Conservation (phyloP, 2,888 invertebrate genomes). For the Cerastis rubricosa region DNA sequence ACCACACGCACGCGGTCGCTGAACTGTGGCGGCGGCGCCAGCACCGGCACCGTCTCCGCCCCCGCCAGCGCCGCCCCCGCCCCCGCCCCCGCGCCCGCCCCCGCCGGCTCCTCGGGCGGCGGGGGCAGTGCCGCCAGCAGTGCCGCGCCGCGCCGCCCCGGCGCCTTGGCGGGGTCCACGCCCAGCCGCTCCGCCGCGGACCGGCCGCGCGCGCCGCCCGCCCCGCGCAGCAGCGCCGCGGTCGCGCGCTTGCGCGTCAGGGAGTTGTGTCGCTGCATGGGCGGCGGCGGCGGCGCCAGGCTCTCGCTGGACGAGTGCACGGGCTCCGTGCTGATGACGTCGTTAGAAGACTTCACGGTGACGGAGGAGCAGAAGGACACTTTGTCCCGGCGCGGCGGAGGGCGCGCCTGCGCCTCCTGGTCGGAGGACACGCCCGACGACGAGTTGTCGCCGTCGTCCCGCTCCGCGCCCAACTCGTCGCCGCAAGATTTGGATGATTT, state of each 20-base stretch:
- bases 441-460: conserved; percentile 96
- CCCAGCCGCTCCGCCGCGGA: conserved; percentile 88
- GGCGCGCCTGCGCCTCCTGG: conserved; percentile 91
- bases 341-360: conserved; percentile 88
- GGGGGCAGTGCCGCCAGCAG: conserved; percentile 95
- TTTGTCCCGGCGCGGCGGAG: conserved; percentile 82
- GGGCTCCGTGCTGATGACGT: conserved; percentile 90
- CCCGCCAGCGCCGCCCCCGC: conserved; percentile 87
- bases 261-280: conserved; percentile 92
- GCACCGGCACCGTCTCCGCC: conserved; percentile 92
- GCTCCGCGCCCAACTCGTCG: conserved; percentile 93
- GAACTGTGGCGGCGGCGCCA: conserved; percentile 97
- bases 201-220: conserved; percentile 70
- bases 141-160: conserved; percentile 91
- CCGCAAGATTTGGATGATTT: conserved; percentile 97
- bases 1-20: conserved; percentile 96
- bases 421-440: conserved; percentile 97
- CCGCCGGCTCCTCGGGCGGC: conserved; percentile 92
- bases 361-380: conserved; percentile 89
- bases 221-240: conserved; percentile 88
- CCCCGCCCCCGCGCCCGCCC: conserved; percentile 89
- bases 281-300: conserved; percentile 83
- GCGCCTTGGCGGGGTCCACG: conserved; percentile 83
- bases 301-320: conserved; percentile 89
- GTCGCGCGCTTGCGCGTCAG: conserved; percentile 91